A percentile compares a stretch with the other conserved stretches of the same genome.
Conservation (phyloP, 2,888 invertebrate species). For the Ormyrus thymus region DNA sequence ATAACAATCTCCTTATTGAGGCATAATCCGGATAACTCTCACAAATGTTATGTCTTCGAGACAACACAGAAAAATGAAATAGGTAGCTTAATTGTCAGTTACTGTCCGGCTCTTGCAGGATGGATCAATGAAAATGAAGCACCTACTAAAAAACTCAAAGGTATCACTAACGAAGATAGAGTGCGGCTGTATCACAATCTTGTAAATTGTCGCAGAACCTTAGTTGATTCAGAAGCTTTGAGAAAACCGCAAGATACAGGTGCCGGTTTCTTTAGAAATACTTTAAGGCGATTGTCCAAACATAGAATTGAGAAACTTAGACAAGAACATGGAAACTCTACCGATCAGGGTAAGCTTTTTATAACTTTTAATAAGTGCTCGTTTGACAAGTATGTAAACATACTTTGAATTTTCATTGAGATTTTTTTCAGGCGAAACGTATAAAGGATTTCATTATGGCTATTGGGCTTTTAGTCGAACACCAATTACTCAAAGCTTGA, state of each 20-base stretch:
- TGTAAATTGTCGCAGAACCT: slow-evolving; percentile 86
- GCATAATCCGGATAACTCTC: slow-evolving; percentile 80
- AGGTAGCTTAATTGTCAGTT: slow-evolving; percentile 93
- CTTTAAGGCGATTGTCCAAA: slow-evolving; percentile 89
- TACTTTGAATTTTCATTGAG: not conserved
- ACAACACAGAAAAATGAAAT: slow-evolving; percentile 93
- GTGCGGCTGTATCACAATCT: slow-evolving; percentile 91
- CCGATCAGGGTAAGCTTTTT: slow-evolving; percentile 75
- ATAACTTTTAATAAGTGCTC: not conserved
- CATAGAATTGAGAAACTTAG: slow-evolving; percentile 87
- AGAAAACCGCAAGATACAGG: slow-evolving; percentile 89
- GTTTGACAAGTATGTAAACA: too few relatives aligned
- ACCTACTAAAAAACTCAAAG: slow-evolving; percentile 79
- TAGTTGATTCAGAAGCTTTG: slow-evolving; percentile 89
- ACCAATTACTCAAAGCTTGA: slow-evolving; percentile 87
- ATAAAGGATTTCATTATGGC: slow-evolving; percentile 89
- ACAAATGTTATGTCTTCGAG: slow-evolving; percentile 95
- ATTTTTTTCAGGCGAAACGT: slow-evolving; percentile 81
- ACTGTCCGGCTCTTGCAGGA: slow-evolving; percentile 89
- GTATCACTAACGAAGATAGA: slow-evolving; percentile 91
- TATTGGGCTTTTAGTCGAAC: slow-evolving; percentile 95
- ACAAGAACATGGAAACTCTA: slow-evolving; percentile 81
- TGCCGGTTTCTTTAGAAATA: slow-evolving; percentile 92
- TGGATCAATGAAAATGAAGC: slow-evolving; percentile 87
- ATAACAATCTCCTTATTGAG: slow-evolving; percentile 91